phyloP scores from a whole-genome alignment of 2,113 vertebrate genomes.

The Istiophorus platypterus region DNA sequence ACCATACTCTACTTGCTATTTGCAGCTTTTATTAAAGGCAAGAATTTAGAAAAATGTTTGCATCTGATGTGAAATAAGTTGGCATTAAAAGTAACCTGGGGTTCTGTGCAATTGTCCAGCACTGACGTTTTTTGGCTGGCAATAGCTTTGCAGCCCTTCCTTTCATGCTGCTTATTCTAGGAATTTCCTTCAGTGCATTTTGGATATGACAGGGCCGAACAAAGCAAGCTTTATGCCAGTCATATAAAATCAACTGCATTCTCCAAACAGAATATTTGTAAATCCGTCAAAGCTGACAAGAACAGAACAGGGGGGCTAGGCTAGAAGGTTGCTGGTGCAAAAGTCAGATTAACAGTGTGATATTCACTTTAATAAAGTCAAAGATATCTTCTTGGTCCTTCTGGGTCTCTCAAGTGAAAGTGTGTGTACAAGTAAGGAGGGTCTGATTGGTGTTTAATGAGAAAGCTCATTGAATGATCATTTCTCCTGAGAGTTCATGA shows the following conservation, averaged over 20 bases:
- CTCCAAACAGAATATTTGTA: neutral
- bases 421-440: conserved; percentile 19
- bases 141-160: too few relatives aligned
- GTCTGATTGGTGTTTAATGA: conserved; percentile 75
- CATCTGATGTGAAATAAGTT: too few relatives aligned
- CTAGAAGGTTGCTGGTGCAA: neutral
- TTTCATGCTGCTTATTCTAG: too few relatives aligned
- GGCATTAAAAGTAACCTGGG: too few relatives aligned
- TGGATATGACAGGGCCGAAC: too few relatives aligned
- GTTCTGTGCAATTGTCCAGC: too few relatives aligned
- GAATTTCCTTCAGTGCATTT: too few relatives aligned
- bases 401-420: conserved; percentile 9
- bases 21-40: too few relatives aligned
- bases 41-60: too few relatives aligned
- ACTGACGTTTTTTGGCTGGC: too few relatives aligned
- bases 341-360: conserved; percentile 40
- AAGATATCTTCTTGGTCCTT: conserved; percentile 22
- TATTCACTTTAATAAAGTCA: conserved; percentile 54
- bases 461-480: conserved; percentile 62
- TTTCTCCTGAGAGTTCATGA: conserved; percentile 65
- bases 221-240: too few relatives aligned
- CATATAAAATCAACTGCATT: neutral
- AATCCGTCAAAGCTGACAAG: neutral
- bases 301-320: neutral
- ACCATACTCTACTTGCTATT: too few relatives aligned